Evolutionary conservation across 2,797 vertebrate species (phyloP), one percentile per base, ranked within the genome.

Genomic region (Harpagifer antarcticus): DNA sequence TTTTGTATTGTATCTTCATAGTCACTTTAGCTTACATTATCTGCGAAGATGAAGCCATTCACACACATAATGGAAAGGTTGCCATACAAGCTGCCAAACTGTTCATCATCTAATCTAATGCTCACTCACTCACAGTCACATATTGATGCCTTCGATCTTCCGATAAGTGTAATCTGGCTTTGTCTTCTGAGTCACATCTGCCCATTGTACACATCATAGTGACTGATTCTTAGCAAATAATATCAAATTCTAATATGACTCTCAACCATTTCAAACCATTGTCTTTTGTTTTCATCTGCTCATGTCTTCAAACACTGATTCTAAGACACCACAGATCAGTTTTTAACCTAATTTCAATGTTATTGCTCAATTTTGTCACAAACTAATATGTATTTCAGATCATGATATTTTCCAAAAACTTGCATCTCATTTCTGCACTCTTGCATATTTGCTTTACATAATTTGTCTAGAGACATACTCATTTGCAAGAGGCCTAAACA

Each of bases 401-500:
- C 31, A 65, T 43, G n/a, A 52, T 20, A 68, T 76, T 69, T 54
- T 17, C 3, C 5, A 5, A 1, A 16, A 53, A 27, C 5, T n/a
- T 42, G 10, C 45, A 4, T 27, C 40, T 33, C 4, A 0, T 57
- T 62, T 40, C 49, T 27, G 0, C 1, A 0, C 16, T 19, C 19
- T 48, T 48, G 11, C 23, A 13, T 12, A 3, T 10, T 63, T 17
- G 60, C 54, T 63, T 1, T 48, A 6, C 33, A 37, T 0, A 1
- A 37, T 84, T 78, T 71, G 55, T 81, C 62, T 70, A 15, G 52
- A 67, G 31, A 53, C 5, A 0, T 27, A 20, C 45, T 81, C 50
- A 64, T 76, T 78, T 76, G 65, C 48, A 67, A 72, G 54, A 17
- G 58, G 63, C 66, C 79, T 27, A 60, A 56, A 50, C n/a, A 52